These are phyloP conservation scores for Lacerta agilis DNA, from an alignment of 2,797 vertebrate genomes.

Conservation along the genomic window DNA sequence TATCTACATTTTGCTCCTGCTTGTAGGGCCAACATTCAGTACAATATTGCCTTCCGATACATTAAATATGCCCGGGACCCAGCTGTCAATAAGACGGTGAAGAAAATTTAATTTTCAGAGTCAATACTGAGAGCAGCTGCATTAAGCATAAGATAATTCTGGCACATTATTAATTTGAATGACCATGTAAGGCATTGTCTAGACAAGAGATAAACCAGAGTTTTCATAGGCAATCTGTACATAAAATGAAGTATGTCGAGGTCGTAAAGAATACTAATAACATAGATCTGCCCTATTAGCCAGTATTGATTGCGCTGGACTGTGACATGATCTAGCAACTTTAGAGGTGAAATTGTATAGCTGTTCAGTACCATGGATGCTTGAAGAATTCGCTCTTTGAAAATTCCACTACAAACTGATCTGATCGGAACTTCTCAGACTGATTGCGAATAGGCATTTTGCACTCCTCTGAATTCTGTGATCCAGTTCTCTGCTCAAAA, in stretches of 20 bases:
- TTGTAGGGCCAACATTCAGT: conserved; percentile 74
- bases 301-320: conserved; percentile 74
- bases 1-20: conserved; percentile 82
- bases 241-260: conserved; percentile 77
- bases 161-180: conserved; percentile 84
- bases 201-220: conserved; percentile 79
- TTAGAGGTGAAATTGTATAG: conserved; percentile 68
- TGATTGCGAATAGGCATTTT: neutral
- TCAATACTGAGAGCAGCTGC: conserved; percentile 84
- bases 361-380: conserved; percentile 20
- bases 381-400: neutral
- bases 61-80: conserved; percentile 83
- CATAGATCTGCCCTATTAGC: conserved; percentile 78
- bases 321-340: conserved; percentile 65
- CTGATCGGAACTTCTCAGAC: neutral
- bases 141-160: conserved; percentile 83
- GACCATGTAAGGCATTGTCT: conserved; percentile 80
- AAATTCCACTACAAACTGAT: neutral
- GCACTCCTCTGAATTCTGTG: neutral
- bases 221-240: conserved; percentile 79
- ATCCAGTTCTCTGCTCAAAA: no score
- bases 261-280: conserved; percentile 79
- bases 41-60: conserved; percentile 75
- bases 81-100: conserved; percentile 81
- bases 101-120: conserved; percentile 87